These are phyloP conservation scores for Venustaconcha ellipsiformis DNA, from an alignment of 1,140 invertebrate genomes.

Conservation along the genomic window DNA sequence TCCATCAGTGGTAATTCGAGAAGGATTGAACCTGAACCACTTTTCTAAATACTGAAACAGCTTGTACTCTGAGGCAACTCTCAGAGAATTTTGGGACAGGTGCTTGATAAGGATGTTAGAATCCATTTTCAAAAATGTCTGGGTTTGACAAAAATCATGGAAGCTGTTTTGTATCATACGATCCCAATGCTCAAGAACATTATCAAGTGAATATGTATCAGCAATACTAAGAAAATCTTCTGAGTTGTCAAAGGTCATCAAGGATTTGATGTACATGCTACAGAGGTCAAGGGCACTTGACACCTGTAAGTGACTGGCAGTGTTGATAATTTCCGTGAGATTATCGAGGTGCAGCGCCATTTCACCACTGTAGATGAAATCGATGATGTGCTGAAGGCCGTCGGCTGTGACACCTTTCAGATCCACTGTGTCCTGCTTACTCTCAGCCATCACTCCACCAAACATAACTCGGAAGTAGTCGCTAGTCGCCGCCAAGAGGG, in stretches of 20 bases:
- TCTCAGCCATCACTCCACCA: conserved; percentile 64
- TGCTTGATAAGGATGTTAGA: conserved; percentile 49
- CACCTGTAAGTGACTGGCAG: conserved; percentile 65
- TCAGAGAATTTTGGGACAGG: conserved; percentile 50
- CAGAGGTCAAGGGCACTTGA: conserved; percentile 63
- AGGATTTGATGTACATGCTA: conserved; percentile 63
- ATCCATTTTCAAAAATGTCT: conserved; percentile 60
- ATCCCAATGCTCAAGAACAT: conserved; percentile 59
- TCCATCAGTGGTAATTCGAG: conserved; percentile 43
- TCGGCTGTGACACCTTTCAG: conserved; percentile 83
- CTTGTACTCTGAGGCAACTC: conserved; percentile 69
- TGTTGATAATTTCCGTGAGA: conserved; percentile 65
- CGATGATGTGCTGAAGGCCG: conserved; percentile 82
- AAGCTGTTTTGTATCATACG: conserved; percentile 62
- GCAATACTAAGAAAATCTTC: conserved; percentile 64
- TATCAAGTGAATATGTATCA: conserved; percentile 63
- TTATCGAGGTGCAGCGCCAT: conserved; percentile 61
- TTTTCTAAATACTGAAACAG: conserved; percentile 71
- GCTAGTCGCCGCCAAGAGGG: conserved; percentile 61
- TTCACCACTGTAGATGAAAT: conserved; percentile 90
- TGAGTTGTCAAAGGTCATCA: conserved; percentile 63
- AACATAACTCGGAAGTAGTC: conserved; percentile 68
- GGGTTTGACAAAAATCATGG: conserved; percentile 59
- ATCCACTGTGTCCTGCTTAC: conserved; percentile 79
- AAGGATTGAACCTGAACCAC: conserved; percentile 56